Base-by-base conservation (phyloP, 1,140 invertebrate genomes). In the Musca vetustissima region DNA sequence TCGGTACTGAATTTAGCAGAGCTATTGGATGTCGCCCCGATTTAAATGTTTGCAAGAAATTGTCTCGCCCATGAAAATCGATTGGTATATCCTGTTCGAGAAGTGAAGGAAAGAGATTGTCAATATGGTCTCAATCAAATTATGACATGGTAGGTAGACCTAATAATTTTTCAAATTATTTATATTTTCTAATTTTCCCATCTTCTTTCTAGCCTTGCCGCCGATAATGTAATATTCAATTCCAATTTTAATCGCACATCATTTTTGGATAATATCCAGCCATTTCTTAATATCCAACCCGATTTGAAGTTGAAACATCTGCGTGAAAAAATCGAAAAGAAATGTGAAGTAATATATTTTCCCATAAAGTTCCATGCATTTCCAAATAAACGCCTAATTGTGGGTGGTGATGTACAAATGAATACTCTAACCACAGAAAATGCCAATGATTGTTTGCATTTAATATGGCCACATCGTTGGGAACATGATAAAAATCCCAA, bases 51-150 rank as follows among this genome's bases (percentile, higher is more conserved):
- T 76, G 87, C 22, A 84, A 85, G 17, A 93, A 92, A 85, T 93
- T 43, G 76, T 93, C 1, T 93, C 92, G 93, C 93, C 74, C 92
- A 93, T 81, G 92, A 93, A 83, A 93, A 93, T 78, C 91, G 93
- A 79, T 78, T 93, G 24, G 82, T 88, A 0, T 93, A 93, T 83
- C 92, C 92, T 1, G 86, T 91, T 11, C 80, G 85, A 69, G 85
- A 89, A 69, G 83, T 87, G 3, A 88, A 92, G 73, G 85, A 90
- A 36, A 81, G 91, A 72, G 91, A 93, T 76, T 91, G 91, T 72
- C 92, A 93, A 76, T 93, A 89, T 84, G 90, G 90, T 1, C 90
- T 92, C 64, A 93, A 92, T 83, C 90, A 93, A 81, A 90, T 93
- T 59, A 77, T 90, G 19, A 88, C 90, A 48, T 88, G 89, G 90